Conservation (phyloP, 2,113 vertebrate genomes). For the Vombatus ursinus region DNA sequence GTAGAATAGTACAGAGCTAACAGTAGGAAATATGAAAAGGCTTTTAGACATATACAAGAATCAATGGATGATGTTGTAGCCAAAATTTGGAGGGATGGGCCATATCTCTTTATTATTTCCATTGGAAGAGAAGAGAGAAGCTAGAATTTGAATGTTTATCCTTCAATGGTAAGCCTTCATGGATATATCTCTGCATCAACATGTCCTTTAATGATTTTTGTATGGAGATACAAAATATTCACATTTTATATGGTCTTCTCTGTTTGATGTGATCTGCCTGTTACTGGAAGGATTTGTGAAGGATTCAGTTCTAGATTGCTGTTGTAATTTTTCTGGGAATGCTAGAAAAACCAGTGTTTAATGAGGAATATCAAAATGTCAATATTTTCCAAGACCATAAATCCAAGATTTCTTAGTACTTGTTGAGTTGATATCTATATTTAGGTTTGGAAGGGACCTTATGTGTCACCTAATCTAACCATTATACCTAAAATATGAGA, state of each 20-base stretch:
- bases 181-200: conserved; percentile 92
- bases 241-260: conserved; percentile 89
- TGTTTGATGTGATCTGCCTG: conserved; percentile 92
- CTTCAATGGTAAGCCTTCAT: conserved; percentile 89
- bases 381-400: conserved; percentile 87
- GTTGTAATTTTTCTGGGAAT: conserved; percentile 93
- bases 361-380: conserved; percentile 91
- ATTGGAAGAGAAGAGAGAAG: too few species aligned
- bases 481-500: too few species aligned
- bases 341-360: conserved; percentile 93
- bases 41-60: too few species aligned
- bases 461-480: too few species aligned
- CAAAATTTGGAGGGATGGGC: too few species aligned
- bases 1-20: neutral
- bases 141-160: conserved; percentile 76
- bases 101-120: too few species aligned
- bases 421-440: conserved; percentile 87
- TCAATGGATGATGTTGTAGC: too few species aligned
- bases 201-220: conserved; percentile 95
- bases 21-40: neutral
- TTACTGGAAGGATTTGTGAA: conserved; percentile 92
- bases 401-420: conserved; percentile 89
- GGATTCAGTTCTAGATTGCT: conserved; percentile 95
- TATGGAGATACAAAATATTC: conserved; percentile 92
- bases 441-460: too few species aligned